Conservation (phyloP, 1,140 invertebrate genomes). For the Drosophila trapezifrons region DNA sequence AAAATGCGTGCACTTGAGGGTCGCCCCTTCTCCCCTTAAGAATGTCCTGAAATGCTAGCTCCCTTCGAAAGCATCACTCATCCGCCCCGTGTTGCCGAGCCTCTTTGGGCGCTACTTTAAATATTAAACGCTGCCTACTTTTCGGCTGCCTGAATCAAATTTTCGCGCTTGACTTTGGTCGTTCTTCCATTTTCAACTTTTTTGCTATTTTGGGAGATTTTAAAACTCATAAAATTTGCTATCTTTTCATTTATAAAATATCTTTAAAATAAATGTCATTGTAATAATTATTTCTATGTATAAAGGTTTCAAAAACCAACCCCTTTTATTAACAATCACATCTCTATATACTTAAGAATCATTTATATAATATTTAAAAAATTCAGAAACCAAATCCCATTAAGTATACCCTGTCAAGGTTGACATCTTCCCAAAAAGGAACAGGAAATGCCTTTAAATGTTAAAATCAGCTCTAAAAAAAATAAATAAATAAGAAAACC, state of each 20-base stretch:
- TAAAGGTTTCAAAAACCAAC: neutral
- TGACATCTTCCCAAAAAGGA: neutral
- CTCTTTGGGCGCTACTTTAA: constrained; percentile 37
- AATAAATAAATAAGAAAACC: too few species aligned
- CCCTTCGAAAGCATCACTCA: constrained; percentile 14
- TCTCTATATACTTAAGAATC: neutral
- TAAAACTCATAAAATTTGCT: neutral
- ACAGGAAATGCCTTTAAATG: neutral
- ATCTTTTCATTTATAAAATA: neutral
- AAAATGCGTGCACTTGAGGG: constrained; percentile 80
- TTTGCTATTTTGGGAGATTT: neutral
- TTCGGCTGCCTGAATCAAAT: constrained; percentile 47
- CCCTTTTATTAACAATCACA: neutral
- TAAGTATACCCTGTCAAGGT: neutral
- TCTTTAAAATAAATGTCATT: neutral
- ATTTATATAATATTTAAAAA: neutral
- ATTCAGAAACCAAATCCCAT: neutral
- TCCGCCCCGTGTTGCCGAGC: constrained; percentile 19
- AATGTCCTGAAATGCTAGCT: constrained; percentile 17
- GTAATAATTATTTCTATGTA: neutral
- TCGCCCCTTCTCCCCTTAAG: neutral
- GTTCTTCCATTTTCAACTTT: neutral
- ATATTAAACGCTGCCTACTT: constrained; percentile 62
- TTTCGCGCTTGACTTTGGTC: neutral
- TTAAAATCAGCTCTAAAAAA: neutral